A percentile compares a stretch with the other conserved stretches of the same genome.
phyloP scores from a whole-genome alignment of 2,113 vertebrate genomes.

The Cricetomys ansorgei region DNA sequence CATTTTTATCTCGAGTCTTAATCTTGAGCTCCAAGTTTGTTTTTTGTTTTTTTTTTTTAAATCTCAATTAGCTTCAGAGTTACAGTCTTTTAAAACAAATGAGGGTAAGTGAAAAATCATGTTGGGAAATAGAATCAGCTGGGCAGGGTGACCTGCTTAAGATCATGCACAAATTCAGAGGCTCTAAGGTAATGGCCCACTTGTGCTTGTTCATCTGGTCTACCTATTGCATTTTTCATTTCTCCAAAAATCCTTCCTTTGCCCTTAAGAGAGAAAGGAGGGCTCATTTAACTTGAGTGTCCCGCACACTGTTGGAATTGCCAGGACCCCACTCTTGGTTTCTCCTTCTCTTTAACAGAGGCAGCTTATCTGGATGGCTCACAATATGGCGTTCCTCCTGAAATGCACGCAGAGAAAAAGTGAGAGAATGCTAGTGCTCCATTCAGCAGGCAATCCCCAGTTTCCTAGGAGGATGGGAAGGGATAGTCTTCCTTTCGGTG shows the following conservation, averaged over 20 bases:
- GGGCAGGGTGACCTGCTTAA: not conserved
- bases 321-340: not conserved
- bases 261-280: not conserved
- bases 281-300: not conserved
- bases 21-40: not conserved
- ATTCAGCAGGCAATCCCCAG: constrained; percentile 34
- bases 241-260: constrained; percentile 19
- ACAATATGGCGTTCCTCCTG: not conserved
- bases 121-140: not conserved
- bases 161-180: not conserved
- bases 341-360: not conserved
- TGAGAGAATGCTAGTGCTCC: constrained; percentile 39
- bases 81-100: not conserved
- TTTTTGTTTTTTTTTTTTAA: not conserved
- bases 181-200: not conserved
- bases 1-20: constrained; percentile 46
- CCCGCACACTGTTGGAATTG: not conserved
- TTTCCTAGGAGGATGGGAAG: constrained; percentile 36
- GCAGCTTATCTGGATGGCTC: not conserved
- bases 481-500: constrained; percentile 40
- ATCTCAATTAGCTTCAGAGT: not conserved
- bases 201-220: not conserved
- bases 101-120: not conserved
- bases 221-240: not conserved
- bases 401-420: not conserved